Percentiles rank a stretch among this genome's conserved stretches.
These are phyloP conservation scores for Pyralis farinalis DNA, from an alignment of 2,888 invertebrate species.

Conservation along the genomic window DNA sequence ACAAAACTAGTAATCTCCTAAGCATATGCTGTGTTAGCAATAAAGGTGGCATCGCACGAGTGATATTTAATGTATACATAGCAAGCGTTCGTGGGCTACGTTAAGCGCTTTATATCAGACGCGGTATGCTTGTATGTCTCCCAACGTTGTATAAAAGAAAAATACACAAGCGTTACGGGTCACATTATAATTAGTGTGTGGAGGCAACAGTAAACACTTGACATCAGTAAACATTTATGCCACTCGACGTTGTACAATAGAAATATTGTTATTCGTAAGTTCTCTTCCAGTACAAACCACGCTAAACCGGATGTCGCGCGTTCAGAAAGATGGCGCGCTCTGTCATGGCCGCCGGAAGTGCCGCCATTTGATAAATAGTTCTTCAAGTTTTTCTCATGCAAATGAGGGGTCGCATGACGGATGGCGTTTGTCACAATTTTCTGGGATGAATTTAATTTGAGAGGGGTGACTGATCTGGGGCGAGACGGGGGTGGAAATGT, in stretches of 20 bases:
- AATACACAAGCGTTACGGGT: too few species aligned
- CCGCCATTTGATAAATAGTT: slow-evolving; percentile 80
- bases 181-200: too few species aligned
- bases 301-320: slow-evolving; percentile 39
- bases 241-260: too few species aligned
- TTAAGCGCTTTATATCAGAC: too few species aligned
- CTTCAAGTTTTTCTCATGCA: slow-evolving; percentile 81
- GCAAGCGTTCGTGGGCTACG: too few species aligned
- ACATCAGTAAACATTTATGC: background rate
- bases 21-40: too few species aligned
- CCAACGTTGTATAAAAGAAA: too few species aligned
- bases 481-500: slow-evolving; percentile 37
- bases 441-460: slow-evolving; percentile 77
- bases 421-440: slow-evolving; percentile 78
- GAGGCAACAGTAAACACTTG: too few species aligned
- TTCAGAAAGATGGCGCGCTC: slow-evolving; percentile 66
- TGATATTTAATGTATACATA: too few species aligned
- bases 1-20: too few species aligned
- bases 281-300: slow-evolving; percentile 23
- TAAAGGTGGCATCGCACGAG: too few species aligned
- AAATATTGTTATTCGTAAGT: background rate
- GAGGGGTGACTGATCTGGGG: slow-evolving; percentile 59
- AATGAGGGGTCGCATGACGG: slow-evolving; percentile 78
- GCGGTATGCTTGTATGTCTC: background rate
- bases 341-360: slow-evolving; percentile 76